phyloP scores from a whole-genome alignment of 2,797 vertebrate genomes.

The Synaphobranchus kaupii region DNA sequence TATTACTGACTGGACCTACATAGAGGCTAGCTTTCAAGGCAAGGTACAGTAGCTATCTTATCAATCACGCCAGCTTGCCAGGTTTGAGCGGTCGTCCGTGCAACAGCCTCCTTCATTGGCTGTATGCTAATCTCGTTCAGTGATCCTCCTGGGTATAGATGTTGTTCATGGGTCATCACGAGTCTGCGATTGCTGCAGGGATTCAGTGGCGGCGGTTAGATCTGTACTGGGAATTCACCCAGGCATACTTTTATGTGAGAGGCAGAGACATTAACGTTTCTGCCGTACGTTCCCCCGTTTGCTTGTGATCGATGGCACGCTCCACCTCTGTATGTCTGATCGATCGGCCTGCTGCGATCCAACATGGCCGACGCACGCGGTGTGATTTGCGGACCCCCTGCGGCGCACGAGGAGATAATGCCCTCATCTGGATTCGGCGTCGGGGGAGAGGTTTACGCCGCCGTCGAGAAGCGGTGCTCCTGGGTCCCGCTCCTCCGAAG shows the following conservation, averaged over 20 bases:
- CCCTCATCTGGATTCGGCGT: background rate
- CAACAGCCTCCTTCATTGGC: background rate
- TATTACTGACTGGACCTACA: background rate
- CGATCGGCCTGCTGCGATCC: background rate
- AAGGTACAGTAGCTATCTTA: background rate
- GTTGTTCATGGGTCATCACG: too few relatives aligned
- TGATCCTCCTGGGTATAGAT: too few relatives aligned
- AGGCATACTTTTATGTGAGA: background rate
- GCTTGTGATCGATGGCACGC: background rate
- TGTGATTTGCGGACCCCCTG: background rate
- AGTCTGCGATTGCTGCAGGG: background rate
- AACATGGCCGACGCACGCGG: background rate
- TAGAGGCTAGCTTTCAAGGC: background rate
- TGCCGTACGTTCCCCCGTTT: too few relatives aligned
- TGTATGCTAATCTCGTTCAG: background rate
- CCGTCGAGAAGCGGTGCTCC: constrained; percentile 1
- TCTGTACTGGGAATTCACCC: background rate
- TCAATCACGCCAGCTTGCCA: background rate
- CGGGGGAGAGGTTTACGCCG: background rate
- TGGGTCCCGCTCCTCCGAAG: background rate
- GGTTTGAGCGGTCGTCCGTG: background rate
- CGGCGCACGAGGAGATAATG: background rate
- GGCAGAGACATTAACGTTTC: background rate
- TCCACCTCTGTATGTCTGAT: background rate
- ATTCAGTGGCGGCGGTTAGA: background rate